Base-by-base conservation (phyloP, 2,888 invertebrate species). In the Andrena dorsata region DNA sequence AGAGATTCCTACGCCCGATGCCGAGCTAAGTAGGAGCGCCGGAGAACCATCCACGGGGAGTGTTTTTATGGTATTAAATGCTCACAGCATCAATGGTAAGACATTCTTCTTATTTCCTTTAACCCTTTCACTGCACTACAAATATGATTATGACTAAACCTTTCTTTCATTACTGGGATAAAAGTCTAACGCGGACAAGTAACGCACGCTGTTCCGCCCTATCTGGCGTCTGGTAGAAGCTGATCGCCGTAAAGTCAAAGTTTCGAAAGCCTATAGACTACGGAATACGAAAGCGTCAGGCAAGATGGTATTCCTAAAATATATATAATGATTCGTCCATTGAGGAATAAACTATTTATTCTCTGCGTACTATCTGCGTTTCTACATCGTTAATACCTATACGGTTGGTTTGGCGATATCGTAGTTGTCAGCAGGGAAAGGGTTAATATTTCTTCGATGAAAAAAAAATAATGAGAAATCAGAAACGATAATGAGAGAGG, bases 41-140 rank as follows among this genome's bases (percentile, higher is more conserved):
- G 90, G 88, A 4, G 92, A 92, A 76, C 74, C 88, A 30, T 87
- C 91, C 2, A 88, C 84, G 16, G 85, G 85, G 8, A 89, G 87
- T 20, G 84, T 88, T 60, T 92, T 93, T 70, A 85, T 92, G 80
- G 91, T 92, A 73, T 93, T 91, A 2, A 93, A 93, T 79, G 90
- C 88, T 77, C 93, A 92, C 77, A 94, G 93, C 79, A 93, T 93
- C 71, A 93, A 94, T 76, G 93, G 93, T 93, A 83, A 88, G 74
- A 16, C 16, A 73, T 51, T 47, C 64, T 61, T 32, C 16, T 20
- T 35, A 28, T 23, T 41, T 7, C 26, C 23, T n/a, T 32, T 30
- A 77, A 63, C 66, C 63, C 47, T 78, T 60, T 20, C 63, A 30
- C 60, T 77, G 47, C 13, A 6, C 16, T 70, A n/a, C 0, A 10